These are phyloP conservation scores for Sylvia atricapilla DNA, from an alignment of 2,113 vertebrate species.

Conservation along the genomic window DNA sequence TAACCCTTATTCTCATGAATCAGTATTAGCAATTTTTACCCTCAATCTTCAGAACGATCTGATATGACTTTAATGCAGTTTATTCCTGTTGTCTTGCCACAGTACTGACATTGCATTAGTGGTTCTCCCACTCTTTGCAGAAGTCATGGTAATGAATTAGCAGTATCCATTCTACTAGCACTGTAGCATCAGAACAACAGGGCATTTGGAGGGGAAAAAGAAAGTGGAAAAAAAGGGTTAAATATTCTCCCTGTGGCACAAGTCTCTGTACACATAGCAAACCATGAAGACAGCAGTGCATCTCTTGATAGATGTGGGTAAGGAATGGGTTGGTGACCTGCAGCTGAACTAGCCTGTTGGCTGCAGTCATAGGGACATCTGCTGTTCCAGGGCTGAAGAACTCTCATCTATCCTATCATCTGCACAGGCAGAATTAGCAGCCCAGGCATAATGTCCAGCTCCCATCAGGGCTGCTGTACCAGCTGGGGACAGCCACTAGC, in stretches of 20 bases:
- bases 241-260: background rate
- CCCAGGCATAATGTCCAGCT: background rate
- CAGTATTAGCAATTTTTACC: background rate
- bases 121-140: background rate
- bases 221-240: background rate
- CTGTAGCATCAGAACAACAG: background rate
- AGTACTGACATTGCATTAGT: background rate
- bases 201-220: background rate
- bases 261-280: background rate
- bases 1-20: background rate
- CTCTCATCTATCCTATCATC: background rate
- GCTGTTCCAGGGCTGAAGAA: background rate
- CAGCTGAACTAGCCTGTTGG: background rate
- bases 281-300: background rate
- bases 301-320: background rate
- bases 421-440: background rate
- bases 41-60: background rate
- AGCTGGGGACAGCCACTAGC: background rate
- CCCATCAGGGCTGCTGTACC: fast-evolving
- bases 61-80: background rate
- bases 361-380: background rate
- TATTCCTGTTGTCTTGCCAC: background rate
- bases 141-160: background rate
- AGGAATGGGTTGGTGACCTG: background rate
- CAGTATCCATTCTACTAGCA: background rate